Base-by-base conservation (phyloP, 1,140 invertebrate species). In the Sminthurinus signatus region DNA sequence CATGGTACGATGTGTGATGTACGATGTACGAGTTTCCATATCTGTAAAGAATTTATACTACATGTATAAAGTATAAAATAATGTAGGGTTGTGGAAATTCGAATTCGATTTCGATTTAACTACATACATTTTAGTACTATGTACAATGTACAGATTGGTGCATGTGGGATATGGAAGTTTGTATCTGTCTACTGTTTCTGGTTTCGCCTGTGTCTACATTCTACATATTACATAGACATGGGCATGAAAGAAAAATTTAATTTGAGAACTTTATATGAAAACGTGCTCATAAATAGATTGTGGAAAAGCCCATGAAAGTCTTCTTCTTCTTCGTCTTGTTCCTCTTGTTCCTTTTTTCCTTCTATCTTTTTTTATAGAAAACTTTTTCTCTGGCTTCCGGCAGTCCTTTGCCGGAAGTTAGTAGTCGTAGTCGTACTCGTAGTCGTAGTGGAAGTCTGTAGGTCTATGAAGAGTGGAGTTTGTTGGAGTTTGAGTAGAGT, bases 371-470 rank as follows among this genome's bases (percentile, higher is more conserved):
- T 57, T 21, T 28, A 36, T 2, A 42, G 32, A 29, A 66, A 56
- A 66, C 61, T 43, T 60, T 52, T 57, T 61, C 54, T 55, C 62
- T 58, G 67, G 63, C 65, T 69, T 15, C 64, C 60, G 63, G 63
- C 60, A 65, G 64, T 32, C 43, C 52, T 70, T 70, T 64, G 68
- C 68, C 68, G 68, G 68, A 70, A 70, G 64, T 67, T 70, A 46
- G 63, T 62, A n/a, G 3, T 12, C 32, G 44, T 29, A 21, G n/a
- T 25, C 23, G n/a, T 2, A 31, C 12, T 27, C 23, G 2, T 39
- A 39, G 36, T 39, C 8, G 36, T 39, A 39, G 36, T 39, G 36
- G 36, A 39, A 39, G 8, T 8, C 17, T 8, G 17, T 39, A 39
- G 17, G 17, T 39, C 8, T 39, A 39, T 39, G 36, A 17, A 39